A percentile compares a stretch with the other conserved stretches of the same genome.
Conservation (phyloP, 2,797 vertebrate genomes). For the Urosaurus nigricauda region DNA sequence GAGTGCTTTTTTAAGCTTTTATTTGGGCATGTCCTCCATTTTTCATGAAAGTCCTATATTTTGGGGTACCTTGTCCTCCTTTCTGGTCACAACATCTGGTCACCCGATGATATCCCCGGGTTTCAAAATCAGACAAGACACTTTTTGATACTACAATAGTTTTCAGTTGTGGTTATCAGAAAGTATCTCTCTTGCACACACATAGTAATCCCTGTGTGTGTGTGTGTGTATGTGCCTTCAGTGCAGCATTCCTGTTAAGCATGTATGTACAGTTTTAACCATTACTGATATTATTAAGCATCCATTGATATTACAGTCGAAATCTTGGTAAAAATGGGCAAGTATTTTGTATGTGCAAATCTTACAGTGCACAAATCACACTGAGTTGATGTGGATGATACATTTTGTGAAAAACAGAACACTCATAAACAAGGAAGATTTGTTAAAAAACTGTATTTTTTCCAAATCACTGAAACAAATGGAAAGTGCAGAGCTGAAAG, state of each 20-base stretch:
- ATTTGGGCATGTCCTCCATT: too few species aligned
- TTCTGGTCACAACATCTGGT: too few species aligned
- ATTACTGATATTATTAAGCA: neutral
- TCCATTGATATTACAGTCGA: neutral
- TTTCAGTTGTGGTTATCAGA: neutral
- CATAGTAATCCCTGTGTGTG: neutral
- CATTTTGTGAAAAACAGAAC: conserved; percentile 64
- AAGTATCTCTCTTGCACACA: neutral
- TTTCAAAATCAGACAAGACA: neutral
- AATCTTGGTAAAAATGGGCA: neutral
- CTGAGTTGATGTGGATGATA: conserved; percentile 46
- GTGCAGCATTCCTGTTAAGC: neutral
- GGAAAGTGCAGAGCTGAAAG: conserved; percentile 81
- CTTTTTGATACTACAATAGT: neutral
- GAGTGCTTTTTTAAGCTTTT: too few species aligned
- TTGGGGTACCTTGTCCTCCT: too few species aligned
- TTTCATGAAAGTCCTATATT: too few species aligned
- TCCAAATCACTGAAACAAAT: conserved; percentile 78
- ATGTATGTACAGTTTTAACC: neutral
- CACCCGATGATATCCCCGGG: neutral
- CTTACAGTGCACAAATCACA: conserved; percentile 46
- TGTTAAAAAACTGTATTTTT: conserved; percentile 78
- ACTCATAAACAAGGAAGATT: conserved; percentile 65
- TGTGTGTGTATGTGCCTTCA: neutral
- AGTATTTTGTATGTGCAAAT: conserved; percentile 16